Base-by-base conservation (phyloP, 2,113 vertebrate species). In the Trematocara marginatum region DNA sequence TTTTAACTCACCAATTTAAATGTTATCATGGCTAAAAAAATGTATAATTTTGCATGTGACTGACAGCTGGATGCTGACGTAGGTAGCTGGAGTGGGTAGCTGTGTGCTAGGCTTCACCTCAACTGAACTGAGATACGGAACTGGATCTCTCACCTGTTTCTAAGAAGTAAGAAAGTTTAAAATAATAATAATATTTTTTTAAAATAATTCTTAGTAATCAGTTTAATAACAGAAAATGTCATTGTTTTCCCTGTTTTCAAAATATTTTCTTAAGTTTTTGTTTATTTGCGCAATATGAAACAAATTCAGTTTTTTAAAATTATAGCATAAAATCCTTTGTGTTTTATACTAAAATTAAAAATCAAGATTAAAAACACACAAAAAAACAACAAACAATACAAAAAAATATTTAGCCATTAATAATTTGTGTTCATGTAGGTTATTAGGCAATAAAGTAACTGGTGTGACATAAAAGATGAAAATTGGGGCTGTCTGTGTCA, bases 271-370 rank as follows among this genome's bases (percentile, higher is more conserved):
- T 6, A 6, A 54, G 16, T 11, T 35, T 64, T 64, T 35, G 1
- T 64, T 64, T 64, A 35, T n/a, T 64, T 64, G n/a, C 0, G 1
- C 31, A 61, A 61, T n/a, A 61, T n/a, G 3, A 4, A 64, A 64
- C 7, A 11, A 38, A 38, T 64, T 4, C 0, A 7, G 0, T 11
- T 64, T 64, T 11, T 35, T 2, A 0, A 59, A 64, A 64, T 64
- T n/a, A 64, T 12, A 64, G 59, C 10, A 64, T 64, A 64, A 38
- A 64, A 64, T 38, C 59, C 10, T n/a, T 35, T 61, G 31, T 64
- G 59, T 64, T n/a, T 64, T 11, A 64, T n/a, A 7, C 59, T 38
- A 64, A 11, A 38, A 64, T 64, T 3, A 3, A 64, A 64, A 64
- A 64, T 38, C 10, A 64, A 64, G 6, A 64, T n/a, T 1, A 35